Evolutionary conservation across 1,140 invertebrate species (phyloP).

Genomic region (Heliconius hewitsoni): DNA sequence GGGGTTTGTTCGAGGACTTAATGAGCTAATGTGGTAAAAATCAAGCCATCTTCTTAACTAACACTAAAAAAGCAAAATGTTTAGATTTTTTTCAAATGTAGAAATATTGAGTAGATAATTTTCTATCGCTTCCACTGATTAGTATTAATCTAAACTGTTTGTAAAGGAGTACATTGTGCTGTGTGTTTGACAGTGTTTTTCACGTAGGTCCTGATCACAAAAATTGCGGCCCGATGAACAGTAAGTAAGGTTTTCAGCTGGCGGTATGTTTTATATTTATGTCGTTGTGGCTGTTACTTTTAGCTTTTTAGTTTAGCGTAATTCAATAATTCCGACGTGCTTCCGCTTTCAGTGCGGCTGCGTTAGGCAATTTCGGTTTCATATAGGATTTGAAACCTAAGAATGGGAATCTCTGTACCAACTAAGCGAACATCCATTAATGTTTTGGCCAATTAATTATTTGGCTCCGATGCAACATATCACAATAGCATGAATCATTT

Average conservation of each 20-base stretch:
- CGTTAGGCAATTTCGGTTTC: slow-evolving; percentile 41
- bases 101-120: slow-evolving; percentile 58
- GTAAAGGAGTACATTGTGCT: slow-evolving; percentile 70
- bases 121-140: slow-evolving; percentile 53
- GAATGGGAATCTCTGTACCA: slow-evolving; percentile 40
- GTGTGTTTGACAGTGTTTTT: slow-evolving; percentile 80
- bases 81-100: slow-evolving; percentile 58
- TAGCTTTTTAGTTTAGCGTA: slow-evolving; percentile 69
- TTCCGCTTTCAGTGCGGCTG: slow-evolving; percentile 58
- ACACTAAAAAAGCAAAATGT: slow-evolving; percentile 50
- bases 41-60: slow-evolving; percentile 66
- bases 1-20: slow-evolving; percentile 59
- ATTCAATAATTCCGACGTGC: slow-evolving; percentile 60
- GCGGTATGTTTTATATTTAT: slow-evolving; percentile 70
- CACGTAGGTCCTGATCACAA: slow-evolving; percentile 80
- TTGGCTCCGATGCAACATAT: slow-evolving; percentile 60
- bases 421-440: slow-evolving; percentile 50
- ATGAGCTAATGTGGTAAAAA: slow-evolving; percentile 73
- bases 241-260: slow-evolving; percentile 76
- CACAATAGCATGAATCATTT: slow-evolving; percentile 55
- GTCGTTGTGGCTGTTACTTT: slow-evolving; percentile 71
- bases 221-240: slow-evolving; percentile 78
- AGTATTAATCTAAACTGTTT: slow-evolving; percentile 57
- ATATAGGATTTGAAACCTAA: slow-evolving; percentile 42
- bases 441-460: slow-evolving; percentile 57